Evolutionary conservation across 2,797 vertebrate genomes (phyloP).

Genomic region (Oryzias sinensis): DNA sequence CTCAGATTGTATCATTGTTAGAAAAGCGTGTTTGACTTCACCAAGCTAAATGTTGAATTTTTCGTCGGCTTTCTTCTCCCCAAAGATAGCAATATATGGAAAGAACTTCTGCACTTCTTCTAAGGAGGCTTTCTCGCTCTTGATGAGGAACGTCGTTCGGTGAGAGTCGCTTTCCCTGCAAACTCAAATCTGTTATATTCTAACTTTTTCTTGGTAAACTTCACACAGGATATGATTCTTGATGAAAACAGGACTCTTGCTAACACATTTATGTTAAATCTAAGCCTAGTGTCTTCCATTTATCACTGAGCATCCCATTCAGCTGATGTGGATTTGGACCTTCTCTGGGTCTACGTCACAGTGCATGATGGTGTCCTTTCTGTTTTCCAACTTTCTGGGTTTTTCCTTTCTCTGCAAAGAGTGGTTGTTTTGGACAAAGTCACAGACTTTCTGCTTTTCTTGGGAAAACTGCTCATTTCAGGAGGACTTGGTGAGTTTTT

Average conservation of each 20-base stretch:
- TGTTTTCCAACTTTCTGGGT: conserved; percentile 7
- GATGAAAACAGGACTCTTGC: not conserved
- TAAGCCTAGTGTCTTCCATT: too few relatives aligned
- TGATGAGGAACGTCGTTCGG: conserved; percentile 96
- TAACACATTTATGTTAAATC: not conserved
- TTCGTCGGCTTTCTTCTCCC: conserved; percentile 14
- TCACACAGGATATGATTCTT: too few relatives aligned
- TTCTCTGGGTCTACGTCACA: not conserved
- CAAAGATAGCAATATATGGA: conserved; percentile 95
- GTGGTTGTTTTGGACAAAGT: conserved; percentile 94
- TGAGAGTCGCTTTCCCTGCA: conserved; percentile 53
- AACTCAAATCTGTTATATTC: not conserved
- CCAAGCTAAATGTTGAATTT: not conserved
- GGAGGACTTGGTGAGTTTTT: conserved; percentile 89
- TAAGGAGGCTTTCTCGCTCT: conserved; percentile 89
- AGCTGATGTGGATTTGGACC: too few relatives aligned
- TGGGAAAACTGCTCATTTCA: conserved; percentile 93
- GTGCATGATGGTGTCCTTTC: conserved; percentile 1
- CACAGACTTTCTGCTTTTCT: conserved; percentile 90
- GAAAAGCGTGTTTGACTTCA: too few relatives aligned
- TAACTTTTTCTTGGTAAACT: not conserved
- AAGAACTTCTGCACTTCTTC: conserved; percentile 94
- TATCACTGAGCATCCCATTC: too few relatives aligned
- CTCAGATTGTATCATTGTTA: too few relatives aligned
- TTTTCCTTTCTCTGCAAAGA: conserved; percentile 65